Conservation (phyloP, 2,113 vertebrate species). For the Alexandromys fortis region DNA sequence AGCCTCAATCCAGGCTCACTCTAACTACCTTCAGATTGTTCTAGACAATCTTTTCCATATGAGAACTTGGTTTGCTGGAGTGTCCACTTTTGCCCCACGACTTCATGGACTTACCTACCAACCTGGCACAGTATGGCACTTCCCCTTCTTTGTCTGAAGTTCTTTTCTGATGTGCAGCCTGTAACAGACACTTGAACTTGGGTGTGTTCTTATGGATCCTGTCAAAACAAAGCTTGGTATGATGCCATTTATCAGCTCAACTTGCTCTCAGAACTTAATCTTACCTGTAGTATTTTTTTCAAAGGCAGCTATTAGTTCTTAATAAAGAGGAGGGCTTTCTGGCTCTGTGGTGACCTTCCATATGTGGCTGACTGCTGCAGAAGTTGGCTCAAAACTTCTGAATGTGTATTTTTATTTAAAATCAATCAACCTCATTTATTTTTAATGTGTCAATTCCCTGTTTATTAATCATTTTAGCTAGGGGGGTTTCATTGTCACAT, state of each 20-base stretch:
- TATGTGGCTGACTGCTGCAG: not conserved
- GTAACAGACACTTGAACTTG: not conserved
- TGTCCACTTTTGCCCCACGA: not conserved
- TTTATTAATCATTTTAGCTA: constrained; percentile 7
- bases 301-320: not conserved
- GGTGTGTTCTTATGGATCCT: not conserved
- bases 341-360: not conserved
- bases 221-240: not conserved
- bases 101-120: not conserved
- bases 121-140: not conserved
- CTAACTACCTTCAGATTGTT: not conserved
- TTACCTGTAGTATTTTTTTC: not conserved
- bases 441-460: not conserved
- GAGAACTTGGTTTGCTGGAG: not conserved
- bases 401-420: not conserved
- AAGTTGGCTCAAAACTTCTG: not conserved
- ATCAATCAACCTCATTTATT: not conserved
- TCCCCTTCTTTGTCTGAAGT: not conserved
- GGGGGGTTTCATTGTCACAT: not conserved
- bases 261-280: not conserved
- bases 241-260: not conserved
- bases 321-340: not conserved
- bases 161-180: not conserved
- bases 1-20: not conserved
- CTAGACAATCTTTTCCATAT: not conserved